Evolutionary conservation across 1,140 invertebrate genomes (phyloP).

Genomic region (Ridgeia piscesae): DNA sequence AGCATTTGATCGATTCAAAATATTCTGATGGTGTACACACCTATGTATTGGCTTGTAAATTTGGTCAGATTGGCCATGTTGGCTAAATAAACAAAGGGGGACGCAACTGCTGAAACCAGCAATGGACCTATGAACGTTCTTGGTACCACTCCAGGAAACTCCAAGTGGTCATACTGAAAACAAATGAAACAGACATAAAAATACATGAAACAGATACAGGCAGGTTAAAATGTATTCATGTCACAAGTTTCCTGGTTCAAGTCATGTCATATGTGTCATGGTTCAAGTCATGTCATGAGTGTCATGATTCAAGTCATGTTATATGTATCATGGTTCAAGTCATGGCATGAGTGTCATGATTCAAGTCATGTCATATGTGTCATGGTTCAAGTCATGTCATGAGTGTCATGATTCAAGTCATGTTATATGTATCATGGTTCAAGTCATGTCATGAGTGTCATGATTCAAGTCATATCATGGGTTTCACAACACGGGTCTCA

Average conservation of each 20-base stretch:
- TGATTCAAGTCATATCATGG: too few species aligned
- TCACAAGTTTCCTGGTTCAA: too few species aligned
- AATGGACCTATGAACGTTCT: conserved; percentile 93
- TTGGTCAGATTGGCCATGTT: conserved; percentile 76
- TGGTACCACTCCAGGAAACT: conserved; percentile 98
- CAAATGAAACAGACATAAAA: not conserved
- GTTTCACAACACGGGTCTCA: too few species aligned
- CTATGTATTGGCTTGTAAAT: conserved; percentile 87
- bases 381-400: not conserved
- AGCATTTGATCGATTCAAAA: not conserved
- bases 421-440: not conserved
- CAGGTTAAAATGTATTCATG: too few species aligned
- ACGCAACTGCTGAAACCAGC: conserved; percentile 72
- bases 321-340: too few species aligned
- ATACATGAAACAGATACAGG: too few species aligned
- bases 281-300: too few species aligned
- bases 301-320: too few species aligned
- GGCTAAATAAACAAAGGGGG: conserved; percentile 64
- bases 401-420: not conserved
- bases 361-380: not conserved
- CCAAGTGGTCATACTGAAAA: conserved; percentile 93
- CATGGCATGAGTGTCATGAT: too few species aligned
- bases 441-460: too few species aligned
- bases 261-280: too few species aligned
- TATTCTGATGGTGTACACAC: conserved; percentile 61